Conservation (phyloP, 2,888 invertebrate species). For the Deroplatys truncata region DNA sequence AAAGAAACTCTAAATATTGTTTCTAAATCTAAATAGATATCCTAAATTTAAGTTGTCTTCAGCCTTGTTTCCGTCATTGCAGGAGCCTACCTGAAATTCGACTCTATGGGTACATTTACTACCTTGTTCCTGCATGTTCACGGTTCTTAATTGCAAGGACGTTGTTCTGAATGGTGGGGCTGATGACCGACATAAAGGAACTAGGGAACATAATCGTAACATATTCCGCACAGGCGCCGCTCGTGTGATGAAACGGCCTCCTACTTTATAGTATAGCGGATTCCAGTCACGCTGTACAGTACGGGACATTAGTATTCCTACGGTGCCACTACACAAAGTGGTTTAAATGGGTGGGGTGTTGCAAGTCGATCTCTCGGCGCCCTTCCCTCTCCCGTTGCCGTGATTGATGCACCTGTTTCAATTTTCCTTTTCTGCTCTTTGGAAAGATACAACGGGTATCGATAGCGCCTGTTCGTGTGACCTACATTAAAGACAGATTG, state of each 20-base stretch:
- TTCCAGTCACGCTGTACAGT: not conserved
- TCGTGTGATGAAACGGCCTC: not conserved
- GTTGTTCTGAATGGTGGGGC: too few relatives aligned
- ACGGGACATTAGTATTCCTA: not conserved
- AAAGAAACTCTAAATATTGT: too few relatives aligned
- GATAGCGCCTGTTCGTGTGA: not conserved
- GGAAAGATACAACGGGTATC: not conserved
- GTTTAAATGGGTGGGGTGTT: not conserved
- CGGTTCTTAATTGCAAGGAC: too few relatives aligned
- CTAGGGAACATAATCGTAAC: not conserved
- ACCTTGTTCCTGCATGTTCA: too few relatives aligned
- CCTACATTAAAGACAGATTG: not conserved
- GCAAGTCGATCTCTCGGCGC: not conserved
- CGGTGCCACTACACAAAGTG: not conserved
- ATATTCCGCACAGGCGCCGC: not conserved
- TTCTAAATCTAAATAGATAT: too few relatives aligned
- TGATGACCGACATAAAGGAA: not conserved
- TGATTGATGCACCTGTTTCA: not conserved
- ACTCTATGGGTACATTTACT: too few relatives aligned
- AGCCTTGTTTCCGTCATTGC: too few relatives aligned
- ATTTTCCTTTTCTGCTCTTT: not conserved
- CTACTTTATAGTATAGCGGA: not conserved
- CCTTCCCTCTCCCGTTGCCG: not conserved
- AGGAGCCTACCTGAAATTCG: too few relatives aligned
- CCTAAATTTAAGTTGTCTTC: too few relatives aligned